These are phyloP conservation scores for Aspidapion aeneum DNA, from an alignment of 2,888 invertebrate species.

Conservation along the genomic window DNA sequence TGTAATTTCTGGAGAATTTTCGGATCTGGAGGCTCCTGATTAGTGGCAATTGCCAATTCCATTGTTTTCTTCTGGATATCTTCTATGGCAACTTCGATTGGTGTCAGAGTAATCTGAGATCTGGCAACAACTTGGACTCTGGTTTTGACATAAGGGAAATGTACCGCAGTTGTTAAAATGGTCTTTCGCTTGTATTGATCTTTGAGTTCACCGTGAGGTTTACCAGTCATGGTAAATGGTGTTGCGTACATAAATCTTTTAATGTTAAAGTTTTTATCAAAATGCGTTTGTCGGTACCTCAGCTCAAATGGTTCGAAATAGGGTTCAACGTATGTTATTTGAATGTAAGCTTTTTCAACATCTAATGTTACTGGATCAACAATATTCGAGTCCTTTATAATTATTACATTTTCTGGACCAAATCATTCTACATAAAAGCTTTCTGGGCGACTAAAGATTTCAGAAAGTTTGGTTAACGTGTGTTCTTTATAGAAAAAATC, in stretches of 20 bases:
- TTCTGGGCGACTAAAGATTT: conserved; percentile 94
- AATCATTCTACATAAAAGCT: conserved; percentile 92
- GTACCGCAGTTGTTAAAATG: conserved; percentile 85
- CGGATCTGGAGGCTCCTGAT: conserved; percentile 91
- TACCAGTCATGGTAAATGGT: conserved; percentile 91
- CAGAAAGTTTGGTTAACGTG: too few species aligned
- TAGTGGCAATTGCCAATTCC: conserved; percentile 81
- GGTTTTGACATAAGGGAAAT: conserved; percentile 97
- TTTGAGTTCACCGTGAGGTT: conserved; percentile 91
- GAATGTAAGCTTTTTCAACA: conserved; percentile 88
- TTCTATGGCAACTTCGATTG: conserved; percentile 76
- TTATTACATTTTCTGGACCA: conserved; percentile 82
- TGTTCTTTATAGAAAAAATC: too few species aligned
- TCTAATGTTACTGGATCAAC: conserved; percentile 79
- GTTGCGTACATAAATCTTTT: conserved; percentile 97
- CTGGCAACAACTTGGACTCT: conserved; percentile 80
- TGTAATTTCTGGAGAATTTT: conserved; percentile 94
- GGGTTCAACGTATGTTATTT: conserved; percentile 98
- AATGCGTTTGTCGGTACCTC: conserved; percentile 81
- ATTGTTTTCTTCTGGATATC: conserved; percentile 93
- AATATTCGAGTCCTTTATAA: conserved; percentile 94
- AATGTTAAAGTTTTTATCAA: conserved; percentile 92
- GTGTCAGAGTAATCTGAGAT: conserved; percentile 56
- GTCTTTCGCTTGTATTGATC: conserved; percentile 98
- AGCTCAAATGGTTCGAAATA: conserved; percentile 93